Base-by-base conservation (phyloP, 2,888 invertebrate genomes). In the Rhimphoctona megacephalus region DNA sequence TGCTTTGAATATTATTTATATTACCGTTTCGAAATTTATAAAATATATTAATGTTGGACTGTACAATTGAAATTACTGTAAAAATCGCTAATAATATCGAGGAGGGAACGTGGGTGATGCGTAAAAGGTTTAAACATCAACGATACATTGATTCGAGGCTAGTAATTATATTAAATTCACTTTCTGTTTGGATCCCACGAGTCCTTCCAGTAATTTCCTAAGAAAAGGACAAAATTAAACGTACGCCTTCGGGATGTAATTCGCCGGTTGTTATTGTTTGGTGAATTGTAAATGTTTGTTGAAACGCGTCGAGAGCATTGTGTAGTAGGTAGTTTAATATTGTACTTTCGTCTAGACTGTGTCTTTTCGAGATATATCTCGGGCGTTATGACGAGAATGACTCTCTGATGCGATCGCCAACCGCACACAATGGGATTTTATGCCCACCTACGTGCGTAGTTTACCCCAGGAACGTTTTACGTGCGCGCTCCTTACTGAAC, bases 391-490 rank as follows among this genome's bases (percentile, higher is more conserved):
- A 66, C 52, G 72, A 39, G 11, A 46, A 54, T 49, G 69, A 78
- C 67, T 61, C 57, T 61, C 61, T 43, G 61, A 36, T 11, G 69
- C 36, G 67, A 49, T 49, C 66, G 77, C 19, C 39, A 43, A 69
- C 3, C 43, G 79, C 57, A 70, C 74, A 85, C 85, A 85, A 85
- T 83, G 61, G 77, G 54, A 70, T 52, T 79, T 70, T 33, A 80
- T 19, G 69, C 77, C 74, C 61, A 76, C 79, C 83, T 74, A 80
- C 85, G 85, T 85, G 83, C 83, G 85, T 85, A 80, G 70, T 74
- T 78, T 54, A 57, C 57, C 30, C 57, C 64, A 61, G 6, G 36
- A 66, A 78, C 67, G 72, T 82, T 78, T 69, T 78, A 78, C 73
- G 66, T 66, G 39, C 49, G 66, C 78, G 66, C 33, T 52, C 52